Evolutionary conservation across 2,797 vertebrate genomes (phyloP).

Genomic region (Clarias laeviceps): DNA sequence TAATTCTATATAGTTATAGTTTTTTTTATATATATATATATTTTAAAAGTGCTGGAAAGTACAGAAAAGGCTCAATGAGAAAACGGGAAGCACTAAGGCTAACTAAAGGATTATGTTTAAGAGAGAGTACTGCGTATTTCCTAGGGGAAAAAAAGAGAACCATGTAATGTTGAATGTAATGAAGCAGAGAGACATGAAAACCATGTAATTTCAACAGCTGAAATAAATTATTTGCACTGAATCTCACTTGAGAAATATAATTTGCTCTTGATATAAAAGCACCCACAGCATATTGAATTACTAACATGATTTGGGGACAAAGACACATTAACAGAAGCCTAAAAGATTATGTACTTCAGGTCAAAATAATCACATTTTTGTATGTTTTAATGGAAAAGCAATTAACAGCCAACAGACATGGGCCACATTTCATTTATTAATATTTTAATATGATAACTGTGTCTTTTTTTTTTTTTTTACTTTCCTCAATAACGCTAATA

Average conservation of each 20-base stretch:
- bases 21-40: not conserved
- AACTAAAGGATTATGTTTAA: not conserved
- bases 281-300: slow-evolving; percentile 19
- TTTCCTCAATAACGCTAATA: slow-evolving; percentile 77
- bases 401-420: slow-evolving; percentile 80
- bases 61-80: not conserved
- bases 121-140: not conserved
- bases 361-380: slow-evolving; percentile 36
- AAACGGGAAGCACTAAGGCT: not conserved
- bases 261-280: slow-evolving; percentile 35
- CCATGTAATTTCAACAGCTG: slow-evolving; percentile 18
- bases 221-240: slow-evolving; percentile 23
- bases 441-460: slow-evolving; percentile 82
- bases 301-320: slow-evolving; percentile 3
- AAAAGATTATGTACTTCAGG: slow-evolving; percentile 13
- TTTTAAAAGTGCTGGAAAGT: not conserved
- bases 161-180: not conserved
- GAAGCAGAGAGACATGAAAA: slow-evolving; percentile 68
- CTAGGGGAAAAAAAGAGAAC: too few relatives aligned
- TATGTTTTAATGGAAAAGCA: slow-evolving; percentile 65
- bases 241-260: slow-evolving; percentile 12
- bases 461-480: slow-evolving; percentile 63
- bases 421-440: slow-evolving; percentile 79
- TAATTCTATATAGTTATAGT: too few relatives aligned
- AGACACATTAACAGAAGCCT: slow-evolving; percentile 6